Conservation (phyloP, 2,113 vertebrate genomes). For the Gnathonemus echidnorhynchus region DNA sequence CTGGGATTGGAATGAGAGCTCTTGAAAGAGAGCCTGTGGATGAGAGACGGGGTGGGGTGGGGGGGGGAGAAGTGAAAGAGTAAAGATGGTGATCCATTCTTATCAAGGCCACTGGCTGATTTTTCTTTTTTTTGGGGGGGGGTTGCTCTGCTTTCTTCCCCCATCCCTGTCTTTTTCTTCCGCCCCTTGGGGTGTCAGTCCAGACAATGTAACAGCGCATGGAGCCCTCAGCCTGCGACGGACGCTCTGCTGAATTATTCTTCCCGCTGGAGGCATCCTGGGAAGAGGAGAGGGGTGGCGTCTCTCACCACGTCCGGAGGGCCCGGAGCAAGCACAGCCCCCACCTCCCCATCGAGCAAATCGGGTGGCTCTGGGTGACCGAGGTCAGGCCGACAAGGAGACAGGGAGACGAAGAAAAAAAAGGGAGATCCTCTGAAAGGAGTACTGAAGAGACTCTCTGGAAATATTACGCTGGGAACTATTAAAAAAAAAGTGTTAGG, state of each 20-base stretch:
- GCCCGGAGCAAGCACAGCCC: not conserved
- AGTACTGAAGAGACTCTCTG: not conserved
- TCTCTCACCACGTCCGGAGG: not conserved
- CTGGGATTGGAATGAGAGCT: not conserved
- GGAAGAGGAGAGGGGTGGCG: not conserved
- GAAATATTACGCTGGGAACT: not conserved
- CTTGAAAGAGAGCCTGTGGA: not conserved
- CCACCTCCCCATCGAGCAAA: not conserved
- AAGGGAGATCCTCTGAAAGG: not conserved
- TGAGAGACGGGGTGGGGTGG: not conserved
- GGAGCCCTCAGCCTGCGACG: not conserved
- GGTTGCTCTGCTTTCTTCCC: not conserved
- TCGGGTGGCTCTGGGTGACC: not conserved
- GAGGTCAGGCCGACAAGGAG: not conserved
- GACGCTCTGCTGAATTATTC: not conserved
- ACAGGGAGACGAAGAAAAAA: not conserved
- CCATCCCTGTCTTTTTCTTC: not conserved
- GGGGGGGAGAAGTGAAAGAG: not conserved
- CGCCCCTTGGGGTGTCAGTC: not conserved
- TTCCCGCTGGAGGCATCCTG: not conserved
- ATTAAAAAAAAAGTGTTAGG: not conserved
- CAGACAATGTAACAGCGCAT: not conserved
- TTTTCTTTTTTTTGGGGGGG: not conserved
- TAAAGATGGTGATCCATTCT: slow-evolving; percentile 8
- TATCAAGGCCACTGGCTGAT: not conserved